A percentile compares a stretch with the other conserved stretches of the same genome.
These are phyloP conservation scores for Tigriopus japonicus DNA, from an alignment of 1,140 invertebrate species.

Conservation along the genomic window DNA sequence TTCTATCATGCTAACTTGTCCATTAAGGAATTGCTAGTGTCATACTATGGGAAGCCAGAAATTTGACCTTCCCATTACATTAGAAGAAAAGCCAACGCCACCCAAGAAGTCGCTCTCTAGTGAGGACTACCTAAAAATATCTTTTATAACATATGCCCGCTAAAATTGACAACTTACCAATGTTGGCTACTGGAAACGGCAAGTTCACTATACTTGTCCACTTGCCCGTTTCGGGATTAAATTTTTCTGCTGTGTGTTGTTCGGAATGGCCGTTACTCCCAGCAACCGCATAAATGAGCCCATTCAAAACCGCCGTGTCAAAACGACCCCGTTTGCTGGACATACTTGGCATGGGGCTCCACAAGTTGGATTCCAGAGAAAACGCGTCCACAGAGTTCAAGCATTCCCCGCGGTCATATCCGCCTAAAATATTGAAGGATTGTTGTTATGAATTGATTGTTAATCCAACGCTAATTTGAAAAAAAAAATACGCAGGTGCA, in stretches of 20 bases:
- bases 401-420: constrained; percentile 67
- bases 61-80: too few relatives aligned
- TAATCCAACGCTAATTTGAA: too few relatives aligned
- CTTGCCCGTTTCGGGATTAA: constrained; percentile 33
- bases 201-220: constrained; percentile 44
- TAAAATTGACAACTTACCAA: constrained; percentile 24
- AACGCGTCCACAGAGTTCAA: constrained; percentile 52
- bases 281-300: constrained; percentile 50
- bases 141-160: too few relatives aligned
- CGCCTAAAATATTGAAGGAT: too few relatives aligned
- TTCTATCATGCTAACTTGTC: too few relatives aligned
- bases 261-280: constrained; percentile 59
- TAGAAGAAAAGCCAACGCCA: too few relatives aligned
- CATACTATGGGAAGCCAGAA: too few relatives aligned
- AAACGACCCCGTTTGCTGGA: constrained; percentile 47
- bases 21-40: too few relatives aligned
- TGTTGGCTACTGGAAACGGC: constrained; percentile 43
- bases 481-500: not conserved
- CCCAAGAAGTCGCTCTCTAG: too few relatives aligned
- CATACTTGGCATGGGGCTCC: constrained; percentile 46
- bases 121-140: too few relatives aligned
- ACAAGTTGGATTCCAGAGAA: constrained; percentile 42
- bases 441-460: too few relatives aligned
- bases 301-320: constrained; percentile 43
- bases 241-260: constrained; percentile 44